Evolutionary conservation across 2,797 vertebrate species (phyloP), one percentile per base, ranked within the genome.

Genomic region (Xenentodon cancila): DNA sequence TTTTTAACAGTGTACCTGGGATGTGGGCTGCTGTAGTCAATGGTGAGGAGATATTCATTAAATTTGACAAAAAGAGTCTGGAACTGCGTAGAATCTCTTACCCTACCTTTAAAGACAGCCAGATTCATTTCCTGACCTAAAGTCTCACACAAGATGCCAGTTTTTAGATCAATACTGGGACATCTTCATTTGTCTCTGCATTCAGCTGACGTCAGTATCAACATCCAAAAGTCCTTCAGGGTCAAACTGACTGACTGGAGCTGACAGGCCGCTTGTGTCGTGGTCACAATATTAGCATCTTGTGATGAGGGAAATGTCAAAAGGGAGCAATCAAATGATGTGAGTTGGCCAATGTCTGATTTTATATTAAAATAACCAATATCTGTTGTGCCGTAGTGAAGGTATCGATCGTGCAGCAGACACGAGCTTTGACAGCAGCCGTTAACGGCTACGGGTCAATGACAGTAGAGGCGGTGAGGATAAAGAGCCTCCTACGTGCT

Each of bases 341-440:
- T n/a, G 1, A 50, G 15, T 19, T 9, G 21, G 13, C 9, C 13
- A 3, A 11, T 18, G 4, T 54, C 48, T 4, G 53, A 50, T 59
- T 56, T 60, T 63, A 58, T 53, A 53, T 70, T 62, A 48, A 69
- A 81, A 64, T 25, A 58, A 30, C 42, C 43, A 22, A 60, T 48
- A 70, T 55, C 58, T 49, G 43, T 21, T 30, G 46, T 51, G 53
- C 55, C 58, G 64, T 59, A 48, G n/a, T 68, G 62, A 19, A 73
- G 59, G 45, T 27, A 79, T 68, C 13, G 63, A 81, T 74, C 21
- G 1, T 5, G 9, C 9, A 53, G 40, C 3, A 46, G 53, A 59
- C 54, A n/a, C 42, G 9, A 42, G 60, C 56, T 62, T 52, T 63
- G 64, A 77, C 71, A 43, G 60, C 34, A 7, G 52, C 52, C 45